Percentiles rank a stretch among this genome's conserved stretches.
Conservation (phyloP, 2,888 invertebrate species). For the Caenorhabditis sp. region DNA sequence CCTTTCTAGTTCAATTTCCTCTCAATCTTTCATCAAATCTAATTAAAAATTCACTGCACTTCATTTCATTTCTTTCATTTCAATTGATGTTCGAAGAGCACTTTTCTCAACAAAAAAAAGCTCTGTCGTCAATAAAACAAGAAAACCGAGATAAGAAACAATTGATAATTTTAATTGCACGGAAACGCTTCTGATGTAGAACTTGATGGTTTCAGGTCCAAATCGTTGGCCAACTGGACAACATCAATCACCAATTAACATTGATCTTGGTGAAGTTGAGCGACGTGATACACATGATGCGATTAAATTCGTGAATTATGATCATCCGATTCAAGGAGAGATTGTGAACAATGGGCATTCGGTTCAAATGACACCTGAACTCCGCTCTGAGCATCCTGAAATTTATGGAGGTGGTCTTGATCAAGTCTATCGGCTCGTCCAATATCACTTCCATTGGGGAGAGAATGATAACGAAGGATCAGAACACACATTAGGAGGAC, state of each 20-base stretch:
- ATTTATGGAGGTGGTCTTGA: conserved; percentile 68
- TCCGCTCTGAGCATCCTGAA: conserved; percentile 56
- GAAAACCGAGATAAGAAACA: conserved; percentile 1
- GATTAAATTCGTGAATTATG: conserved; percentile 67
- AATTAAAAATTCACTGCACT: too few species aligned
- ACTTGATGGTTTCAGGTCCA: conserved; percentile 33
- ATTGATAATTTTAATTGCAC: neutral
- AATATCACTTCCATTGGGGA: conserved; percentile 70
- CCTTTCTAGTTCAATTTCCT: too few species aligned
- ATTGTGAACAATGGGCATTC: conserved; percentile 68
- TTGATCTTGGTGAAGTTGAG: conserved; percentile 52
- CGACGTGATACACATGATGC: conserved; percentile 50
- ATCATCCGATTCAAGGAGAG: conserved; percentile 59
- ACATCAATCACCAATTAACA: conserved; percentile 67
- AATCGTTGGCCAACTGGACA: conserved; percentile 54
- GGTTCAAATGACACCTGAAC: conserved; percentile 66
- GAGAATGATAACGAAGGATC: conserved; percentile 64
- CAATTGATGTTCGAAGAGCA: neutral
- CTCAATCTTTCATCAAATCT: too few species aligned
- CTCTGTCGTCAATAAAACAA: neutral
- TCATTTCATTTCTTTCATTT: too few species aligned
- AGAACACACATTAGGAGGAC: conserved; percentile 65
- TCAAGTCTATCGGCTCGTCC: conserved; percentile 67
- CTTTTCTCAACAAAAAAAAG: neutral
- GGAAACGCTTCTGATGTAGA: too few species aligned